These are phyloP conservation scores for Boloria euphrosyne DNA, from an alignment of 2,888 invertebrate genomes.

Conservation along the genomic window DNA sequence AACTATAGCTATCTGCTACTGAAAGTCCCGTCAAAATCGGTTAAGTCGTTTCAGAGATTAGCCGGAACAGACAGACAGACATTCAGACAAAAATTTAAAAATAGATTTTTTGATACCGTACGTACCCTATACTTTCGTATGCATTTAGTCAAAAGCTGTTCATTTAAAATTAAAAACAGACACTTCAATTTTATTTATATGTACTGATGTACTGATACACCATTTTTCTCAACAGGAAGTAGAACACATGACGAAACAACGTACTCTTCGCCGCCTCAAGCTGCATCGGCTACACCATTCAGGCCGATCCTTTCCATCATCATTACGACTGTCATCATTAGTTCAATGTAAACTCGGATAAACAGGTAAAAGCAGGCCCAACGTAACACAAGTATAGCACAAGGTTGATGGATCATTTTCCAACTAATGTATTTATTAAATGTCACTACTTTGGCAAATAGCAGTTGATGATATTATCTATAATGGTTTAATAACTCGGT, in stretches of 20 bases:
- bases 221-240: slow-evolving; percentile 41
- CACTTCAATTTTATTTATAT: no score
- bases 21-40: no score
- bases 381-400: background rate
- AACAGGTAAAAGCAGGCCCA: slow-evolving; percentile 2
- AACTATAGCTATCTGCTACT: no score
- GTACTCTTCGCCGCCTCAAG: slow-evolving; percentile 54
- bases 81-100: no score
- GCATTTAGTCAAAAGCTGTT: no score
- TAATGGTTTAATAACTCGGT: no score
- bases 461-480: background rate
- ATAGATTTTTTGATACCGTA: no score
- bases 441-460: background rate
- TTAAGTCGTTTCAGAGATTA: no score
- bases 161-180: no score
- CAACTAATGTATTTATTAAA: background rate
- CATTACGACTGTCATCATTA: slow-evolving; percentile 46
- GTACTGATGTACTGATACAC: no score
- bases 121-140: no score
- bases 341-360: slow-evolving; percentile 39
- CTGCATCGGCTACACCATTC: slow-evolving; percentile 44
- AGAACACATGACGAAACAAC: slow-evolving; percentile 52
- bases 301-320: slow-evolving; percentile 46
- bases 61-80: no score
- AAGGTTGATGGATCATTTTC: background rate